A percentile compares a stretch with the other conserved stretches of the same genome.
phyloP scores from a whole-genome alignment of 2,888 invertebrate species.

The Agonopterix subpropinquella region DNA sequence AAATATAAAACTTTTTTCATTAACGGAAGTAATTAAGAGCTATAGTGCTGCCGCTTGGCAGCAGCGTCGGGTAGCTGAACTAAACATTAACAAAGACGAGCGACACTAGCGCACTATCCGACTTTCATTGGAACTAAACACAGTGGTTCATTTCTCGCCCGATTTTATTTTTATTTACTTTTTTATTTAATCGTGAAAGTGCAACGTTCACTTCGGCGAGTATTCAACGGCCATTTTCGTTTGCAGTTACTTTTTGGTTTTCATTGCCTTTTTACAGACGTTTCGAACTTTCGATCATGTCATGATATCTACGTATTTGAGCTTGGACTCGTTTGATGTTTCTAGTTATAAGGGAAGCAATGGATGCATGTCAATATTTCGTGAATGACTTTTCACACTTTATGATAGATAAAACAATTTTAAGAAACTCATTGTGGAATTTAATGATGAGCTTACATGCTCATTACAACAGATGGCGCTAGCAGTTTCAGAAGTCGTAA shows the following conservation, averaged over 20 bases:
- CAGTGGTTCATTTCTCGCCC: conserved; percentile 59
- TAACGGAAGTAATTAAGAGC: not conserved
- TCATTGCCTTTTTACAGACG: conserved; percentile 60
- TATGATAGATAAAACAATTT: not conserved
- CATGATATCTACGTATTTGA: conserved; percentile 21
- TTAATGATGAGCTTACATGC: conserved; percentile 22
- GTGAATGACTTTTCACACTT: not conserved
- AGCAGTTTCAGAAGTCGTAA: conserved; percentile 25
- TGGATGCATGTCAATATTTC: not conserved
- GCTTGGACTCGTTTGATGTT: not conserved
- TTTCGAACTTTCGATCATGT: conserved; percentile 47
- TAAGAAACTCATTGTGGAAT: not conserved
- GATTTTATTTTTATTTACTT: conserved; percentile 49
- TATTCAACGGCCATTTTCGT: conserved; percentile 65
- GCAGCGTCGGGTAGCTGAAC: conserved; percentile 66
- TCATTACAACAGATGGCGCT: conserved; percentile 64
- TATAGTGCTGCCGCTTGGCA: conserved; percentile 41
- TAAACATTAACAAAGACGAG: conserved; percentile 23
- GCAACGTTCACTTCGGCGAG: conserved; percentile 68
- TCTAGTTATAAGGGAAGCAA: not conserved
- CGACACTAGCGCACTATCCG: conserved; percentile 39
- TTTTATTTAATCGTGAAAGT: conserved; percentile 69
- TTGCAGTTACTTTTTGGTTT: conserved; percentile 61
- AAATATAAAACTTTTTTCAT: not conserved
- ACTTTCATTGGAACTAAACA: conserved; percentile 33